Conservation (phyloP, 2,113 vertebrate species). For the Meriones unguiculatus region DNA sequence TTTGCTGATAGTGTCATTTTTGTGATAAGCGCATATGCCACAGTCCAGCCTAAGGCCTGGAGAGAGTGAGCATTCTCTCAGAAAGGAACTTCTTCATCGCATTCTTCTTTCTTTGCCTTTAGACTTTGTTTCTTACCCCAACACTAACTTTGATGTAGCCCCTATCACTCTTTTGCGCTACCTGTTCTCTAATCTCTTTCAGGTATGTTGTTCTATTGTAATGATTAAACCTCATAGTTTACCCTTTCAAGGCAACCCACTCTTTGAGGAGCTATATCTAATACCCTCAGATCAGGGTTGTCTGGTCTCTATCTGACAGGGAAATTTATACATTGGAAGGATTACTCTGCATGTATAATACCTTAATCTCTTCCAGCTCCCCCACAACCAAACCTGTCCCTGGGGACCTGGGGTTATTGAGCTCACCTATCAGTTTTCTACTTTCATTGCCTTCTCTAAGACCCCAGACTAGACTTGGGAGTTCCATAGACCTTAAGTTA, state of each 20-base stretch:
- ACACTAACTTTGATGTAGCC: not conserved
- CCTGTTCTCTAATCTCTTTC: not conserved
- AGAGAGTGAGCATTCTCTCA: not conserved
- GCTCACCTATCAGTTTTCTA: not conserved
- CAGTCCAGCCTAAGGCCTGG: not conserved
- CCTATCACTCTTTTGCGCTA: not conserved
- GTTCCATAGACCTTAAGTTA: not conserved
- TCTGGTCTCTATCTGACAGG: not conserved
- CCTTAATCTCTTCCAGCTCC: too few species aligned
- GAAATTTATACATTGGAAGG: not conserved
- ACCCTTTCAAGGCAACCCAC: not conserved
- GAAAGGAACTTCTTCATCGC: not conserved
- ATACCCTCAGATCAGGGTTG: not conserved
- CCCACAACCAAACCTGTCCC: not conserved
- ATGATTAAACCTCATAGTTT: not conserved
- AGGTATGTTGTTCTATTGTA: fast-evolving
- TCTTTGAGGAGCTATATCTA: too few species aligned
- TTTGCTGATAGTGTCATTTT: not conserved
- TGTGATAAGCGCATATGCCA: fast-evolving
- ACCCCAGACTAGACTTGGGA: not conserved
- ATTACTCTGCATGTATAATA: fast-evolving
- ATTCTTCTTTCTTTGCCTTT: not conserved
- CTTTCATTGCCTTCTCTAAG: not conserved
- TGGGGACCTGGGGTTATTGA: not conserved
- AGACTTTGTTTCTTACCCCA: not conserved